These are phyloP conservation scores for Lomographa bimaculata DNA, from an alignment of 2,888 invertebrate species.

Conservation along the genomic window DNA sequence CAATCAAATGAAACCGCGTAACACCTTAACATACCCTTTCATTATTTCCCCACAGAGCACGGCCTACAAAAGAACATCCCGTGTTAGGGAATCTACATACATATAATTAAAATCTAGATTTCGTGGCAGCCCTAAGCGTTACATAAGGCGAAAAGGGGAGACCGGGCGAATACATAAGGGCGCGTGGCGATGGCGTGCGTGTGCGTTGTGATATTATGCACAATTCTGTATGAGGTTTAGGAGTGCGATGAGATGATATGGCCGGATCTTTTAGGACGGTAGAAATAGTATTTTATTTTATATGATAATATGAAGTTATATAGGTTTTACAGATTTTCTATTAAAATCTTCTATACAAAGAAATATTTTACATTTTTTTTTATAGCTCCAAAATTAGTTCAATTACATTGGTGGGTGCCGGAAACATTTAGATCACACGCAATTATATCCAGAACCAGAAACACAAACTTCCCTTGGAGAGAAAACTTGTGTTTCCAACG, in stretches of 20 bases:
- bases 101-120: conserved; percentile 26
- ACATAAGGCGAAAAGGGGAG: conserved; percentile 53
- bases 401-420: too few species aligned
- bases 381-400: too few species aligned
- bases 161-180: conserved; percentile 57
- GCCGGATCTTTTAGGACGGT: conserved; percentile 2
- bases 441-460: too few species aligned
- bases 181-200: conserved; percentile 43
- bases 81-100: conserved; percentile 11
- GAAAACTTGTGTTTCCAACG: too few species aligned
- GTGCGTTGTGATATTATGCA: conserved; percentile 39
- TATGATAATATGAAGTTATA: too few species aligned
- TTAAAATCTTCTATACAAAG: too few species aligned
- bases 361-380: too few species aligned
- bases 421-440: too few species aligned
- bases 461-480: too few species aligned
- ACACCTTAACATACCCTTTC: background rate
- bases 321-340: too few species aligned
- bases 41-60: conserved; percentile 2
- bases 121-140: conserved; percentile 51
- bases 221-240: conserved; percentile 18
- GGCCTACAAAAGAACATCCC: conserved; percentile 11
- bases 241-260: conserved; percentile 14
- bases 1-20: conserved; percentile 1
- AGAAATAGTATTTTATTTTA: too few species aligned